Base-by-base conservation (phyloP, 2,797 vertebrate genomes). In the Anguilla marmorata region DNA sequence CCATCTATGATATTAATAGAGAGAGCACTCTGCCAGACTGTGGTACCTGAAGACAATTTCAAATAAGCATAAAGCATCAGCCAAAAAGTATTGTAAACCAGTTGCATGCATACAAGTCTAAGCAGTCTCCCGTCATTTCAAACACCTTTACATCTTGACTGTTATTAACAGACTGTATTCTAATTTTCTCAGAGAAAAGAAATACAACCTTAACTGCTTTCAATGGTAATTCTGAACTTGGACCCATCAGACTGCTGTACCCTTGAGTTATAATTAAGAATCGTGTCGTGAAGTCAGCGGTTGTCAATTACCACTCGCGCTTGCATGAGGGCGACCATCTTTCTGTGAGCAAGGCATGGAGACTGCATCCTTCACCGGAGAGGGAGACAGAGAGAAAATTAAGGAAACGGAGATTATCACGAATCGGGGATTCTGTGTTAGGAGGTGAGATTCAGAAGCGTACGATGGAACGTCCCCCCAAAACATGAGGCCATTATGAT, bases 191-290 rank as follows among this genome's bases (percentile, higher is more conserved):
- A 92, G 92, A 92, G 91, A 90, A 89, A 91, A 92, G 90, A 91
- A 92, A 93, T 27, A 58, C 37, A 79, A 79, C 33, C 86, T 93
- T 90, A 93, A 93, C 91, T 94, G 92, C 93, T 94, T 94, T 92
- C 91, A 89, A 91, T 90, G 30, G 93, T 92, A 87, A 91, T 91
- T 93, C 92, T 93, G 93, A 94, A 95, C 93, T 91, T 90, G 63
- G 92, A 93, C 90, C 94, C 92, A 92, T 91, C 93, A 24, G 93
- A 93, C 92, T 91, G 89, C 93, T 92, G 86, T 94, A 93, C 95
- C 96, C 95, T 90, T 88, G 92, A 95, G 96, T 95, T 94, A 96
- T 95, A 96, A 96, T 96, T 96, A 96, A 96, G 94, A 95, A 94
- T 94, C 93, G 93, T 93, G 95, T 94, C 93, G 92, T 91, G 85